These are phyloP conservation scores for Nasonia giraulti DNA, from an alignment of 1,140 invertebrate genomes.

Conservation along the genomic window DNA sequence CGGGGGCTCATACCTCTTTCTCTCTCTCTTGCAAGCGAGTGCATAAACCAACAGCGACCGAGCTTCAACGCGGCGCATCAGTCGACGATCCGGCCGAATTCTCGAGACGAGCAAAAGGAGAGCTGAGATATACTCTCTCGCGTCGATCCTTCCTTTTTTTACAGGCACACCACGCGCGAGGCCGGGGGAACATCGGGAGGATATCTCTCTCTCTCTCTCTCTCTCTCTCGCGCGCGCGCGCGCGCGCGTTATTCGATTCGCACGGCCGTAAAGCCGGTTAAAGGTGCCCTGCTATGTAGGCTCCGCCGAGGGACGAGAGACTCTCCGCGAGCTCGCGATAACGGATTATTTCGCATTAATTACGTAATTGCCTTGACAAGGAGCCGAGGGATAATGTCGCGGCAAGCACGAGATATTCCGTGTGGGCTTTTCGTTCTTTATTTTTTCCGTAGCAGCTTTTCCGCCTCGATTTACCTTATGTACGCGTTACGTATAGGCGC, in stretches of 20 bases:
- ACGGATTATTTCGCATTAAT: slow-evolving; percentile 44
- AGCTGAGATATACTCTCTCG: not conserved
- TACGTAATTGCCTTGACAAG: slow-evolving; percentile 39
- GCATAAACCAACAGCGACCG: not conserved
- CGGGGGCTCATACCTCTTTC: no score
- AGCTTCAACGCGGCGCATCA: no score
- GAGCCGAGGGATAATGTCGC: not conserved
- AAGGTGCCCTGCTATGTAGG: not conserved
- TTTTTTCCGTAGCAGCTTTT: no score
- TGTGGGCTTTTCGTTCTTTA: no score
- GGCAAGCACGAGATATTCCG: no score
- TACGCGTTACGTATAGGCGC: no score
- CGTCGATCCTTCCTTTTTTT: not conserved
- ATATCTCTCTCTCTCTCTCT: not conserved
- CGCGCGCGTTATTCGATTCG: not conserved
- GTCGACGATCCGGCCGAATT: not conserved
- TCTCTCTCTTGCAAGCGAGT: not conserved
- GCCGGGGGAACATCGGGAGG: not conserved
- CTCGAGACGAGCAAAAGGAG: not conserved
- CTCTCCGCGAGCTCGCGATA: not conserved
- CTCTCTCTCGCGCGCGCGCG: no score
- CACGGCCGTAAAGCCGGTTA: slow-evolving; percentile 1
- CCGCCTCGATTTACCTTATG: no score
- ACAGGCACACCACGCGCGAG: no score
- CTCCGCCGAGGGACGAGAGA: not conserved